Evolutionary conservation across 2,888 invertebrate species (phyloP), one percentile per base, ranked within the genome.

Genomic region (Dexiosoma caninum): DNA sequence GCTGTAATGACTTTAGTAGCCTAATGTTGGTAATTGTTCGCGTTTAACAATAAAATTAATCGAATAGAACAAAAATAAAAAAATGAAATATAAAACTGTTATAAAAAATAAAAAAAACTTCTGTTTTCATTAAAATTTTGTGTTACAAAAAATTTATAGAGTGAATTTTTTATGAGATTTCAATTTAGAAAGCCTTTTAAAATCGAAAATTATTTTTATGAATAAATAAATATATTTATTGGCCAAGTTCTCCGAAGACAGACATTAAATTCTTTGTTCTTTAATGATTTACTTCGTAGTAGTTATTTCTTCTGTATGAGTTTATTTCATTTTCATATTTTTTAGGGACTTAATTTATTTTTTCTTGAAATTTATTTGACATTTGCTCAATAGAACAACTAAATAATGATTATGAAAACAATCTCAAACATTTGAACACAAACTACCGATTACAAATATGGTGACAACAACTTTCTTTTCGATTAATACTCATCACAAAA

Each of bases 401-500:
- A 62, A 30, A 23, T 16, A 44, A 30, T 30, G 12, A 14, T n/a
- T n/a, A 6, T 12, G 1, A 42, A n/a, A 14, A 51, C 51, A 23
- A 49, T 37, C 8, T 21, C 5, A 23, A 69, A 51, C 59, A 59
- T 67, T 59, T n/a, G 12, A 49, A 21, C 55, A 40, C 21, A 51
- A 71, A 60, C 62, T 27, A 27, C 16, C 44, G 53, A 64, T 64
- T 64, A 64, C 79, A 75, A 70, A 81, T 81, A 78, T 81, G 81
- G 78, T 76, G 81, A 83, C 81, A 76, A 81, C 82, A 81, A 83
- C 82, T 83, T 83, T 79, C 79, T 79, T 70, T 79, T 82, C 71
- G 59, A 60, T 69, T 76, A 57, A 21, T 42, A 27, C 27, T 27
- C 27, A 6, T 27, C 37, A 19, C 57, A 59, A n/a, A 37, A 21